These are phyloP conservation scores for Colaptes auratus DNA, from an alignment of 2,113 vertebrate genomes.

Conservation along the genomic window DNA sequence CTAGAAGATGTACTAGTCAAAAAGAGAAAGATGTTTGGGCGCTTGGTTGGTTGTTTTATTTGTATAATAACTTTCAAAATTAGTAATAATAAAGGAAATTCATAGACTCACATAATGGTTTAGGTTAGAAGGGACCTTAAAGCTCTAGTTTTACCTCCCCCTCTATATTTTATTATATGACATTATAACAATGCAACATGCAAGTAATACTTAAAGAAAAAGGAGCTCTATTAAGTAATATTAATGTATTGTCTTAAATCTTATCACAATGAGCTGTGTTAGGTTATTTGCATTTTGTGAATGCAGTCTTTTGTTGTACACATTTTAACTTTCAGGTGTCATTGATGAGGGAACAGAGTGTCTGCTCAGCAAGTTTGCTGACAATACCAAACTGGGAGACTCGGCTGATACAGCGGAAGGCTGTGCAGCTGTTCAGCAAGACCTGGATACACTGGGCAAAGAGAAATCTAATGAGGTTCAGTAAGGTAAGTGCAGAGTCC, in stretches of 20 bases:
- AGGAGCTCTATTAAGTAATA: not conserved
- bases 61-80: not conserved
- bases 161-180: too few relatives aligned
- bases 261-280: not conserved
- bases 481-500: too few relatives aligned
- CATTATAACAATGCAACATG: not conserved
- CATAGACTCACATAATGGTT: too few relatives aligned
- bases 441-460: too few relatives aligned
- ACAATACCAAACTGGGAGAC: too few relatives aligned
- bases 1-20: not conserved
- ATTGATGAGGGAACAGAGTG: too few relatives aligned
- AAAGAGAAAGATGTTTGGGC: not conserved
- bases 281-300: not conserved
- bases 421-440: too few relatives aligned
- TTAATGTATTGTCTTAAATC: not conserved
- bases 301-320: not conserved
- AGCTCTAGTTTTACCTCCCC: too few relatives aligned
- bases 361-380: too few relatives aligned
- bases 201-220: not conserved
- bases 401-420: too few relatives aligned
- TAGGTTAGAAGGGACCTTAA: too few relatives aligned
- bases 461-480: too few relatives aligned
- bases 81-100: not conserved
- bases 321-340: not conserved
- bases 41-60: not conserved